A percentile compares a stretch with the other conserved stretches of the same genome.
These are phyloP conservation scores for Salvelinus fontinalis DNA, from an alignment of 2,113 vertebrate genomes.

Conservation along the genomic window DNA sequence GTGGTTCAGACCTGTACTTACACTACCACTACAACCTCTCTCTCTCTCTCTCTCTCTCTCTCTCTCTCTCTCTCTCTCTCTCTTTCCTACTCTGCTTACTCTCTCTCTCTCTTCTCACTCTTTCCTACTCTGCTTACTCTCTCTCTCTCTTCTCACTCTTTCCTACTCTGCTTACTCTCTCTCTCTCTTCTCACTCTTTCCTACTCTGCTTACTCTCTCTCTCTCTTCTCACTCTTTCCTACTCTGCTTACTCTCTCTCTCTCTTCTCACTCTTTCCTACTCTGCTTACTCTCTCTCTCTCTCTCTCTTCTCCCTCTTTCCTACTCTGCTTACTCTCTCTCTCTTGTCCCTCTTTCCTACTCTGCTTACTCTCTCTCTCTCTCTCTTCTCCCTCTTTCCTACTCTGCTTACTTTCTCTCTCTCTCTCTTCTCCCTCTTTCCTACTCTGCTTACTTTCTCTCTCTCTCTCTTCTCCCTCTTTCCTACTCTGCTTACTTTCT, in stretches of 20 bases:
- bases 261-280: neutral
- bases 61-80: neutral
- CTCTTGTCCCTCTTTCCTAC: no score
- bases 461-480: neutral
- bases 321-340: neutral
- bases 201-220: neutral
- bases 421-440: neutral
- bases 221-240: neutral
- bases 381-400: no score
- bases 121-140: neutral
- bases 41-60: neutral
- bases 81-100: neutral
- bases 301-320: neutral
- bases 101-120: neutral
- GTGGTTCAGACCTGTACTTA: conserved; percentile 44
- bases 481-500: neutral
- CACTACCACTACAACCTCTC: neutral
- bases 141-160: neutral
- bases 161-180: neutral
- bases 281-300: conserved; percentile 7
- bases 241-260: neutral
- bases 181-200: neutral
- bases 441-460: neutral
- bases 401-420: neutral
- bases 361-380: neutral